Conservation (phyloP, 64 coral and sea anemone genomes). For the Dendronephthya gigantea region DNA sequence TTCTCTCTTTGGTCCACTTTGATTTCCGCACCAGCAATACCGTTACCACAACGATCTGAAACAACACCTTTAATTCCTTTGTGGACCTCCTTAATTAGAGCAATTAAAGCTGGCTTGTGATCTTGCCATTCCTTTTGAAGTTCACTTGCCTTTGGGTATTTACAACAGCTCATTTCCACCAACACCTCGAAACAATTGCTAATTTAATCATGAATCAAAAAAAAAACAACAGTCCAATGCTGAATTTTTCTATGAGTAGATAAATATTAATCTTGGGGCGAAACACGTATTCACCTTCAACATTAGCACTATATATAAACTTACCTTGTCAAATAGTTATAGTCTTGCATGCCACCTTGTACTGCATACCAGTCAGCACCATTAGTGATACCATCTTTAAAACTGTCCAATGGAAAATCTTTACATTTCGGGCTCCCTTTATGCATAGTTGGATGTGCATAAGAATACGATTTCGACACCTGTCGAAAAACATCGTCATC, state of each 20-base stretch:
- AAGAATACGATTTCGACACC: constrained; percentile 56
- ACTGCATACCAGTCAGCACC: constrained; percentile 91
- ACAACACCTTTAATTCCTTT: constrained; percentile 91
- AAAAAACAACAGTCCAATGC: no score
- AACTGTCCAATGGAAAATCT: constrained; percentile 31
- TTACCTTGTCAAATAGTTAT: constrained; percentile 94
- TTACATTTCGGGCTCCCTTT: constrained; percentile 48
- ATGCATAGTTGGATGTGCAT: constrained; percentile 72
- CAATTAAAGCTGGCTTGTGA: constrained; percentile 56
- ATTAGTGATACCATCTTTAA: constrained; percentile 82
- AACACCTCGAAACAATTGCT: constrained; percentile 98
- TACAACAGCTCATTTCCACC: constrained; percentile 79
- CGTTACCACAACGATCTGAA: constrained; percentile 28
- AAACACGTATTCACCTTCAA: no score
- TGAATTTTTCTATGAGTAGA: no score
- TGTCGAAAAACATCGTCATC: constrained; percentile 89
- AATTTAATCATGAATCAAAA: background rate
- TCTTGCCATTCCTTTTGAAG: constrained; percentile 69
- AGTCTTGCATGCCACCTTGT: constrained; percentile 91
- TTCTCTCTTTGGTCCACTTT: constrained; percentile 23
- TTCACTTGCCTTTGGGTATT: constrained; percentile 47
- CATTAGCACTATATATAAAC: no score
- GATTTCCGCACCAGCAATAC: constrained; percentile 50
- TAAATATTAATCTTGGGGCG: no score
- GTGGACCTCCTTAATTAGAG: constrained; percentile 75